These are phyloP conservation scores for Subanguina moxae DNA, from an alignment of 1,140 invertebrate species.

Conservation along the genomic window DNA sequence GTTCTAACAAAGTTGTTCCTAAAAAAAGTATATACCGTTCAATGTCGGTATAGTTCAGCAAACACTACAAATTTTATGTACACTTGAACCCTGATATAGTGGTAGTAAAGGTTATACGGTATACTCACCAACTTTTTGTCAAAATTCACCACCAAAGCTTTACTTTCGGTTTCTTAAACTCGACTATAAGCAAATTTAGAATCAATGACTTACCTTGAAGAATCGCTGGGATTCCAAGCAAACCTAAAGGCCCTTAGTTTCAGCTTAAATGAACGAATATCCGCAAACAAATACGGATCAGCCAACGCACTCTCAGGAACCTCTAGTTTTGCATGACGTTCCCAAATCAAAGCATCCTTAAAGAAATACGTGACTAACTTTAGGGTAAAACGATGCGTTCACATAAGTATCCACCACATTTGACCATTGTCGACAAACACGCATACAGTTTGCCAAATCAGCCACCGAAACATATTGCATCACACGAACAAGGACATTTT, in stretches of 20 bases:
- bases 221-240: conserved; percentile 91
- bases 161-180: no score
- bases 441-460: conserved; percentile 79
- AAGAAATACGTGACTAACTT: conserved; percentile 13
- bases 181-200: neutral
- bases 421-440: conserved; percentile 91
- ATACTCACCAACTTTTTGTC: neutral
- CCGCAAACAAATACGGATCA: conserved; percentile 83
- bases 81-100: no score
- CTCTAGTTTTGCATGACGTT: conserved; percentile 79
- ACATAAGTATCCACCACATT: conserved; percentile 69
- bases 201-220: conserved; percentile 49
- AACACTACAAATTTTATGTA: no score
- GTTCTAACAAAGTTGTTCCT: conserved; percentile 92
- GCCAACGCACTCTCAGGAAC: conserved; percentile 78
- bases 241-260: conserved; percentile 89
- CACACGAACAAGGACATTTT: conserved; percentile 82
- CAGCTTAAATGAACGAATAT: conserved; percentile 82
- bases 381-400: conserved; percentile 1
- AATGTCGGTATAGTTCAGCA: conserved; percentile 64
- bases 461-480: conserved; percentile 84
- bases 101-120: no score
- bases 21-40: conserved; percentile 67
- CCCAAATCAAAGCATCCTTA: conserved; percentile 85
- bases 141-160: neutral